Evolutionary conservation across 35 echinoderm and acorn worm genomes (phyloP).

Genomic region (Hemicentrotus pulcherrimus): DNA sequence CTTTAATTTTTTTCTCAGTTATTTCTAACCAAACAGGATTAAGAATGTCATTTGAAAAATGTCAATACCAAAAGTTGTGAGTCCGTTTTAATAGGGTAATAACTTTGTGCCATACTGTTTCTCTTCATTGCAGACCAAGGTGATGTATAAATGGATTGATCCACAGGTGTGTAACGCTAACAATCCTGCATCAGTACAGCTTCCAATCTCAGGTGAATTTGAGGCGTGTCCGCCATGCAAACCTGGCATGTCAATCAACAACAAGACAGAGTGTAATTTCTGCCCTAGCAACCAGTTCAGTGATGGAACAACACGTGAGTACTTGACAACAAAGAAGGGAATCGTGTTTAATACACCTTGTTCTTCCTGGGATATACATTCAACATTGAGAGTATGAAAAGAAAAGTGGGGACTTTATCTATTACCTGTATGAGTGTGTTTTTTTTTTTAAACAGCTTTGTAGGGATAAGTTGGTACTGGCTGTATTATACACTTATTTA

Average conservation of each 20-base stretch:
- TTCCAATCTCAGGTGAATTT: constrained; percentile 21
- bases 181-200: constrained; percentile 42
- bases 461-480: background rate
- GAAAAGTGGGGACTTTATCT: background rate
- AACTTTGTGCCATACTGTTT: background rate
- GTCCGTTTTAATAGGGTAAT: background rate
- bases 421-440: background rate
- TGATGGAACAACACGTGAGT: constrained; percentile 75
- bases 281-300: constrained; percentile 74
- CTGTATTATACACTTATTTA: too few species aligned
- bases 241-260: constrained; percentile 80
- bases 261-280: constrained; percentile 64
- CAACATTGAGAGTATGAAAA: background rate
- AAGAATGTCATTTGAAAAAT: too few species aligned
- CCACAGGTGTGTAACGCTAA: constrained; percentile 72
- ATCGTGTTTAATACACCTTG: background rate
- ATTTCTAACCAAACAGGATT: too few species aligned
- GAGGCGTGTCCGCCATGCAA: constrained; percentile 83
- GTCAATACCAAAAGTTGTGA: background rate
- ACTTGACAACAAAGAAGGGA: background rate
- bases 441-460: background rate
- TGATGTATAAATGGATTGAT: constrained; percentile 86
- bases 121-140: constrained; percentile 63
- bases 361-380: too few species aligned
- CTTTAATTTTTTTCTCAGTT: too few species aligned